Base-by-base conservation (phyloP, 2,113 vertebrate genomes). In the Eidolon helvum region DNA sequence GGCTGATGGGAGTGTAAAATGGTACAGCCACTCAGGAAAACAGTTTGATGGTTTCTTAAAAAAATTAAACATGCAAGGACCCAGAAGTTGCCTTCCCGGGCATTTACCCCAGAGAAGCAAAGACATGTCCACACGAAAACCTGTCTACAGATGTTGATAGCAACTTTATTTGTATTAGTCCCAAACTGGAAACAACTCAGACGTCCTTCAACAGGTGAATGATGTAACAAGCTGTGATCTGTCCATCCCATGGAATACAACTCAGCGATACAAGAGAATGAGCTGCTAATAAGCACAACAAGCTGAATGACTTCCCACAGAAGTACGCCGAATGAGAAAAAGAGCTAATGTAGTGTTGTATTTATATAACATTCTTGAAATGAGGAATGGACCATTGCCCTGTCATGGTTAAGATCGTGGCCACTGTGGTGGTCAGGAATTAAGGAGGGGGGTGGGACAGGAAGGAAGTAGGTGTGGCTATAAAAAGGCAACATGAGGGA, bases 161-260 rank as follows among this genome's bases (percentile, higher is more conserved):
- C 21, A 71, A 40, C 33, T 45, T 18, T 65, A 57, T 59, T 19
- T 40, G 7, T n/a, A 14, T 35, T 7, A 19, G 26, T 22, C 50
- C 26, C 30, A 43, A 71, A 28, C 53, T 30, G 86, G 69, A 63
- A 43, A 69, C 22, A 19, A 10, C 15, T 68, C 38, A 74, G 8
- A 50, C 7, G 50, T 28, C 50, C n/a, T 82, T 28, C 30, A 35
- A 10, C 35, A 35, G 50, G 48, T 4, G 4, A n/a, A 11, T 28
- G 4, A 59, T 5, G 26, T 16, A 55, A 10, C 15, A 18, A 30
- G 28, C 30, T 11, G 2, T 4, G 26, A 19, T 10, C 30, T 1
- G 1, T n/a, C 15, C 12, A 2, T 9, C 5, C 22, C 22, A 0
- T 1, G 16, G 66, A 59, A 0, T 21, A 18, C 30, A 28, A 15